phyloP scores from a whole-genome alignment of 2,888 invertebrate genomes.

The Oscheius myriophilus region DNA sequence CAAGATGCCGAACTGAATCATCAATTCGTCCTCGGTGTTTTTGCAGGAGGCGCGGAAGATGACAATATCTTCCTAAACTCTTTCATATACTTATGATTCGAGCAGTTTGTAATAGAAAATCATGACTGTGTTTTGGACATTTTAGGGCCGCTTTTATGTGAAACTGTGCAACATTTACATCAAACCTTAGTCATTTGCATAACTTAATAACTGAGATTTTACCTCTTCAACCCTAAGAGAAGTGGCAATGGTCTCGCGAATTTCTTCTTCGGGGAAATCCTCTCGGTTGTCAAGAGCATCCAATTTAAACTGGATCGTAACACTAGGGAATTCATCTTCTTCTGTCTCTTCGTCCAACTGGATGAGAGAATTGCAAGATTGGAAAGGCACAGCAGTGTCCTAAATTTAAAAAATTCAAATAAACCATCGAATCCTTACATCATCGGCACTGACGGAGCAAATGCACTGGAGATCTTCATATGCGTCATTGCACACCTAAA shows the following conservation, averaged over 20 bases:
- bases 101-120: too few species aligned
- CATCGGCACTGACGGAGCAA: conserved; percentile 49
- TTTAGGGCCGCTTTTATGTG: too few species aligned
- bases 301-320: conserved; percentile 52
- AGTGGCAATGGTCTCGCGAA: conserved; percentile 42
- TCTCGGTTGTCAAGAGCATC: conserved; percentile 41
- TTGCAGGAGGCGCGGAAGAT: conserved; percentile 57
- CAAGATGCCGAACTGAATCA: conserved; percentile 61
- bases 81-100: background rate
- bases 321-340: conserved; percentile 53
- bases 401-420: background rate
- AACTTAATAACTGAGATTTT: too few species aligned
- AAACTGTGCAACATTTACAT: too few species aligned
- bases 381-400: conserved; percentile 51
- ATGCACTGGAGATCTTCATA: conserved; percentile 50
- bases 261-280: conserved; percentile 48
- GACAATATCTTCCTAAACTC: conserved; percentile 56
- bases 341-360: conserved; percentile 38
- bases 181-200: too few species aligned
- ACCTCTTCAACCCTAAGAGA: conserved; percentile 51
- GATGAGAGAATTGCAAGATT: conserved; percentile 56
- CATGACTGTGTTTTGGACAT: too few species aligned
- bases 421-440: conserved; percentile 41
- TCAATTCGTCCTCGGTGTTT: conserved; percentile 49
- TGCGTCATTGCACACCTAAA: conserved; percentile 48